Evolutionary conservation across 2,113 vertebrate genomes (phyloP), one percentile per base, ranked within the genome.

Genomic region (Aphelocoma coerulescens): DNA sequence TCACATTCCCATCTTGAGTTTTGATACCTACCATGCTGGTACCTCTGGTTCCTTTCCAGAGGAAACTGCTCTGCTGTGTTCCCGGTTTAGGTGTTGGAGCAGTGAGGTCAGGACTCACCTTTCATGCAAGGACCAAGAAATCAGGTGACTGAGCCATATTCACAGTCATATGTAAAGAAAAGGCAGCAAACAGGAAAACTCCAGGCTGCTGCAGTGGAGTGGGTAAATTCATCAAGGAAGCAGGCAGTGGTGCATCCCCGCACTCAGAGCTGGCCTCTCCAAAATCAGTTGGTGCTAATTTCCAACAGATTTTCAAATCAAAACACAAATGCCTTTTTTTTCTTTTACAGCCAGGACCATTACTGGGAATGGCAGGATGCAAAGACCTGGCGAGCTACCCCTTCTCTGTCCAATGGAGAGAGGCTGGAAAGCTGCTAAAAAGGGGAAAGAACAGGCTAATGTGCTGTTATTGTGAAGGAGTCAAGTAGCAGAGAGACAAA

Each of bases 331-430:
- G 23, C 1, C 16, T 33, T 28, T 54, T n/a, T 37, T 32, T 24
- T 6, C 8, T 67, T 82, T 85, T 69, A 33, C 37, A 61, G 51
- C 16, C 3, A 3, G 12, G 35, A 59, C 17, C 4, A 2, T 43
- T 39, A 30, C 66, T 80, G 68, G 20, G 1, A 6, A 48, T 7
- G 13, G 28, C 22, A 55, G 1, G 3, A 81, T 30, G 21, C 6
- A 44, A 72, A 52, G 59, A 37, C 33, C 43, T 7, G 2, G 14
- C 0, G 0, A 73, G 14, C 41, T 51, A 68, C 26, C 12, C 14
- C 26, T 76, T 55, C 26, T 32, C 5, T 48, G 61, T 41, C 44
- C 3, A 1, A 49, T 6, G 12, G 49, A 49, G 59, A 84, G 19
- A 83, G 27, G 55, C n/a, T 88, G 54, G 49, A 85, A 79, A 91